Evolutionary conservation across 2,113 vertebrate species (phyloP).

Genomic region (Lichenostomus cassidix): DNA sequence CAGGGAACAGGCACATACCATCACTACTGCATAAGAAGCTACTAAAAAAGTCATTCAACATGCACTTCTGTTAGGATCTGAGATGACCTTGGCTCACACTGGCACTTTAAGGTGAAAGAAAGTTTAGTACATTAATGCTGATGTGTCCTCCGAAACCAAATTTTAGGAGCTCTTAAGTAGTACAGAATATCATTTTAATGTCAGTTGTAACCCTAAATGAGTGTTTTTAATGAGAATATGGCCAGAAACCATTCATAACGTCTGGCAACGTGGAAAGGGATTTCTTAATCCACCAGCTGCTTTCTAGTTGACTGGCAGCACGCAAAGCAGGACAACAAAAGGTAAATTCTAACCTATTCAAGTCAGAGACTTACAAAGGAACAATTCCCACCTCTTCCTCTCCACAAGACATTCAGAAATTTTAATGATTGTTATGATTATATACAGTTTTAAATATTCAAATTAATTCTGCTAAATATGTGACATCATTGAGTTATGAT

Average conservation of each 20-base stretch:
- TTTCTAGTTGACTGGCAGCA: background rate
- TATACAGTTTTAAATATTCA: background rate
- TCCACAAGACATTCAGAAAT: background rate
- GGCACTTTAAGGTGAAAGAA: background rate
- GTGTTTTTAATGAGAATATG: background rate
- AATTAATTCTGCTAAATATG: background rate
- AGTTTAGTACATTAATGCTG: background rate
- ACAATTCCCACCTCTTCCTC: background rate
- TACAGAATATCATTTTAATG: background rate
- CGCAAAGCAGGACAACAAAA: background rate
- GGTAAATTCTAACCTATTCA: background rate
- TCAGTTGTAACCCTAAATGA: background rate
- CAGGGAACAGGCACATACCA: background rate
- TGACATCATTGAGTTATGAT: background rate
- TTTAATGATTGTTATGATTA: background rate
- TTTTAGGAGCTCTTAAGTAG: background rate
- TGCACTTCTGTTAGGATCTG: background rate
- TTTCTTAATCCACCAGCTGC: background rate
- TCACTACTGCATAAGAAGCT: background rate
- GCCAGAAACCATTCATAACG: background rate
- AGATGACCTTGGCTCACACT: background rate
- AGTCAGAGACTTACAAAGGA: background rate
- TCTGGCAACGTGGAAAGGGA: background rate
- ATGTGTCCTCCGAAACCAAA: background rate
- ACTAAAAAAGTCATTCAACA: background rate